Base-by-base conservation (phyloP, 1,140 invertebrate species). In the Trichonephila inaurata region DNA sequence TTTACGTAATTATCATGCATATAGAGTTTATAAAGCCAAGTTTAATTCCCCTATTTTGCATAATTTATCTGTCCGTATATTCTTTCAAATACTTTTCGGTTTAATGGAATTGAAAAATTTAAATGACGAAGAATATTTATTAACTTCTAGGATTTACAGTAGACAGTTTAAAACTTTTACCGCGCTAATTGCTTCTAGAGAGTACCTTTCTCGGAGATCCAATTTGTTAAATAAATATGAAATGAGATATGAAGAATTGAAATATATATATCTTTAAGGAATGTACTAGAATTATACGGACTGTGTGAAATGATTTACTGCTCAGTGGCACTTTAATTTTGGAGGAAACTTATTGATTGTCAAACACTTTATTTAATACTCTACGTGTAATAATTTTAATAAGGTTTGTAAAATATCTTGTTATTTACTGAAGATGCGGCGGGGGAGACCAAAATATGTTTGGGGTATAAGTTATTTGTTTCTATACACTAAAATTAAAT, bases 141-240 rank as follows among this genome's bases (percentile, higher is more conserved):
- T 83, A 60, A 83, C 44, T 58, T 58, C 21, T 19, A 28, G 82
- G 24, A 58, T 58, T 14, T 51, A 44, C 82, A 19, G 44, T 58
- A 21, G 14, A 24, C 3, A 44, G 82, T 83, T 83, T 28, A 28
- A 83, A 83, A 83, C 58, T 58, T 58, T 83, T 83, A 83, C 82
- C 21, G 1, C 82, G 5, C 82, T 83, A 83, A 83, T 60, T 83
- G 51, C 82, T 83, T 58, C 12, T 19, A 58, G 82, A 83, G 51
- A 83, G n/a, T 83, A 6, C 12, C 82, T 44, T 58, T 19, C 51
- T 28, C 44, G 7, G 51, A 19, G n/a, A 83, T 83, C n/a, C 28
- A 83, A 58, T 83, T 83, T 58, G 19, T 40, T 40, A 83, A 83
- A 83, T 44, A 83, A 58, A 83, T 14, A 83, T 58, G 44, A 8